phyloP scores from a whole-genome alignment of 2,113 vertebrate genomes.

The Zeus faber region DNA sequence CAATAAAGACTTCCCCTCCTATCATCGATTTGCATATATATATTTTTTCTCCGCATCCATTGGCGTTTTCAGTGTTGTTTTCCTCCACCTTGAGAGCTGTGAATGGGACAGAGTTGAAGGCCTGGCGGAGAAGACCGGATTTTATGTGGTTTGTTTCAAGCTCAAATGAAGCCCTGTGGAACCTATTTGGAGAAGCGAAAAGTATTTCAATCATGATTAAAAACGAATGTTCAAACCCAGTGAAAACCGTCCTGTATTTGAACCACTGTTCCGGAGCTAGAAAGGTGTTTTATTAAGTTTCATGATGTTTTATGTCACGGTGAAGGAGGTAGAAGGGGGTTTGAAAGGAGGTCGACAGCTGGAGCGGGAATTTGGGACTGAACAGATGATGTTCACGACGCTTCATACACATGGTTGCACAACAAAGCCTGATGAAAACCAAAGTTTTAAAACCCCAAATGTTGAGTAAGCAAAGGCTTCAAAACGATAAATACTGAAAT shows the following conservation, averaged over 20 bases:
- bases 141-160: constrained; percentile 27
- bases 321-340: neutral
- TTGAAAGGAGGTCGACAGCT: neutral
- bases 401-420: neutral
- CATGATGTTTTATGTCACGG: too few species aligned
- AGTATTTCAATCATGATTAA: constrained; percentile 17
- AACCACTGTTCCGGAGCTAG: too few species aligned
- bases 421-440: constrained; percentile 9
- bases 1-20: constrained; percentile 41
- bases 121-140: constrained; percentile 18
- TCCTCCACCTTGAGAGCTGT: constrained; percentile 35
- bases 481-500: neutral
- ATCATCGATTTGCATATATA: constrained; percentile 32
- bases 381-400: constrained; percentile 2
- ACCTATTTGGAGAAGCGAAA: constrained; percentile 35
- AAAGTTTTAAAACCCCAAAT: constrained; percentile 13
- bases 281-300: too few species aligned
- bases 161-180: constrained; percentile 41
- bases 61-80: neutral
- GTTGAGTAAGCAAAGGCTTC: constrained; percentile 10
- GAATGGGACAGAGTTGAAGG: too few species aligned
- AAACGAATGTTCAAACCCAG: too few species aligned
- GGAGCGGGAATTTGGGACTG: neutral
- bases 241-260: too few species aligned
- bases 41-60: constrained; percentile 32